A percentile compares a stretch with the other conserved stretches of the same genome.
phyloP scores from a whole-genome alignment of 2,797 vertebrate species.

The Catostomus latipinnis region DNA sequence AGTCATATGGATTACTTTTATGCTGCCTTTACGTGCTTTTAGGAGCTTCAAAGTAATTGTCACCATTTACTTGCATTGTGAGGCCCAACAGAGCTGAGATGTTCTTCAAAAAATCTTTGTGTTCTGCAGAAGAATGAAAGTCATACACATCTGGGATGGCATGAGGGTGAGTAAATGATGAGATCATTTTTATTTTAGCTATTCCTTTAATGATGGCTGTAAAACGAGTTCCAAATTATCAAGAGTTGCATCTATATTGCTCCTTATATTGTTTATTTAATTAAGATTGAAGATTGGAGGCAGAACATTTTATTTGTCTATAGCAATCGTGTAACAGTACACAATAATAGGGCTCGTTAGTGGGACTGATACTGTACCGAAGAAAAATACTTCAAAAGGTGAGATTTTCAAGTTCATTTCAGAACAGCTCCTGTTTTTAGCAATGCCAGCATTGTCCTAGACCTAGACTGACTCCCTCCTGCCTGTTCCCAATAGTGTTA shows the following conservation, averaged over 20 bases:
- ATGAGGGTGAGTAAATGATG: too few relatives aligned
- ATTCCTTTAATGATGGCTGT: background rate
- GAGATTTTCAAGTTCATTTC: background rate
- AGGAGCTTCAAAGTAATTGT: too few relatives aligned
- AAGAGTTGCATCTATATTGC: background rate
- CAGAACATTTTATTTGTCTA: background rate
- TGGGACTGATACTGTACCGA: background rate
- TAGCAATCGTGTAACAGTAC: too few relatives aligned
- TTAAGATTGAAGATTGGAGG: background rate
- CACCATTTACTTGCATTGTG: too few relatives aligned
- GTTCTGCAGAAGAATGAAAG: too few relatives aligned
- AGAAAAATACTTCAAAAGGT: conserved; percentile 26
- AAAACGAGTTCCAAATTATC: background rate
- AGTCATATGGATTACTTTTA: too few relatives aligned
- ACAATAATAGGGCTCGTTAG: background rate
- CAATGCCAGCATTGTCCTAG: conserved; percentile 17
- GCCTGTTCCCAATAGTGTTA: conserved; percentile 16
- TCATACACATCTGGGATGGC: too few relatives aligned
- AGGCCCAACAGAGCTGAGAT: too few relatives aligned
- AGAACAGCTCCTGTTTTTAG: conserved; percentile 38
- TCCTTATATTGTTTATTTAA: too few relatives aligned
- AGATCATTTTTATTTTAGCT: too few relatives aligned
- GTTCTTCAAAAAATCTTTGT: too few relatives aligned
- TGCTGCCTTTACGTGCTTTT: too few relatives aligned
- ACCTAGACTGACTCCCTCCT: conserved; percentile 24